Evolutionary conservation across 2,888 invertebrate species (phyloP).

Genomic region (Apamea epomidion): DNA sequence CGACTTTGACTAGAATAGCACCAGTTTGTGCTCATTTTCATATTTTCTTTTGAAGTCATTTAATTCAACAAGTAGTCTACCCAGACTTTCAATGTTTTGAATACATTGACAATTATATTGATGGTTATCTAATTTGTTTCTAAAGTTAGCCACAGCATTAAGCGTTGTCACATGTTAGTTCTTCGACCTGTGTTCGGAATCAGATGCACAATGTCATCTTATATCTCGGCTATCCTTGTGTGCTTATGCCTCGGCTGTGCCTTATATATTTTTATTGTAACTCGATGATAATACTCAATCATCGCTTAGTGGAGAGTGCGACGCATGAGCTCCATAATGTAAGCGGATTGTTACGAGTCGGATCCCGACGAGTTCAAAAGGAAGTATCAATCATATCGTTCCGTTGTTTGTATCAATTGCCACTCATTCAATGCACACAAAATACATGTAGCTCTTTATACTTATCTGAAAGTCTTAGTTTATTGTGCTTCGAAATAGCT

Average conservation of each 20-base stretch:
- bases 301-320: slow-evolving; percentile 18
- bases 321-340: slow-evolving; percentile 29
- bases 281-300: background rate
- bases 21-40: background rate
- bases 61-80: background rate
- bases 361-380: slow-evolving; percentile 33
- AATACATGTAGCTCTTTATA: slow-evolving; percentile 5
- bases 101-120: background rate
- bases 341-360: slow-evolving; percentile 12
- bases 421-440: slow-evolving; percentile 27
- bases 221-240: background rate
- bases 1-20: background rate
- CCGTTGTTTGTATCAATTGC: slow-evolving; percentile 42
- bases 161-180: background rate
- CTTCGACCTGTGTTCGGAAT: background rate
- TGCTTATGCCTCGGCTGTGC: background rate
- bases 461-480: background rate
- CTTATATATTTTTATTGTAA: background rate
- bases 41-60: background rate
- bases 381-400: slow-evolving; percentile 47
- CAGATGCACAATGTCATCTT: background rate
- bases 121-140: background rate
- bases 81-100: background rate
- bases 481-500: background rate
- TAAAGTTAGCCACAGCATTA: background rate